phyloP scores from a whole-genome alignment of 1,140 invertebrate species.

The Dinoponera quadriceps region DNA sequence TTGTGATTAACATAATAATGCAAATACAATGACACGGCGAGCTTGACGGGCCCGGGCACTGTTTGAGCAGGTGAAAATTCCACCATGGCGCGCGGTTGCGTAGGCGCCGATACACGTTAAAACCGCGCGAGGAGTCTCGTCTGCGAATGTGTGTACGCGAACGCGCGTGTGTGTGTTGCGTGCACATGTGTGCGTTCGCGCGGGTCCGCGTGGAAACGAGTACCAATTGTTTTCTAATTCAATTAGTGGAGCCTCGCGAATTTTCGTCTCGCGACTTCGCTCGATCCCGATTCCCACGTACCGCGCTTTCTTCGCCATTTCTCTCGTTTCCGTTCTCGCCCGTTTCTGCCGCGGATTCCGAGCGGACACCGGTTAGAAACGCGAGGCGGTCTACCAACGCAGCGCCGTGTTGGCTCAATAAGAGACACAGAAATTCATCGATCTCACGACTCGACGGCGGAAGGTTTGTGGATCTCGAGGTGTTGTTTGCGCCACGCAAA shows the following conservation, averaged over 20 bases:
- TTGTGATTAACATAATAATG: constrained; percentile 86
- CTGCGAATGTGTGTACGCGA: too few relatives aligned
- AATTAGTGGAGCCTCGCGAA: constrained; percentile 81
- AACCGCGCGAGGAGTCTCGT: constrained; percentile 27
- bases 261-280: constrained; percentile 56
- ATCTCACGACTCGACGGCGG: constrained; percentile 32
- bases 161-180: background rate
- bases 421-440: constrained; percentile 50
- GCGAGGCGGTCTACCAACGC: background rate
- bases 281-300: constrained; percentile 16
- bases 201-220: constrained; percentile 32
- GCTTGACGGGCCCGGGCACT: constrained; percentile 76
- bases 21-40: constrained; percentile 83
- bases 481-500: constrained; percentile 30
- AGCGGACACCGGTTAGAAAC: constrained; percentile 19
- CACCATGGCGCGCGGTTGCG: constrained; percentile 72
- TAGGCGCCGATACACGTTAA: constrained; percentile 61
- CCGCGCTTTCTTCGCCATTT: constrained; percentile 15
- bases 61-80: constrained; percentile 85
- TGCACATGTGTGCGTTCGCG: background rate
- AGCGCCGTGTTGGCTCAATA: constrained; percentile 30
- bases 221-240: constrained; percentile 81
- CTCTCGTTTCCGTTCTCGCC: constrained; percentile 29
- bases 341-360: background rate
- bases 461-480: constrained; percentile 42